Conservation (phyloP, 2,888 invertebrate genomes). For the Spodoptera exigua region DNA sequence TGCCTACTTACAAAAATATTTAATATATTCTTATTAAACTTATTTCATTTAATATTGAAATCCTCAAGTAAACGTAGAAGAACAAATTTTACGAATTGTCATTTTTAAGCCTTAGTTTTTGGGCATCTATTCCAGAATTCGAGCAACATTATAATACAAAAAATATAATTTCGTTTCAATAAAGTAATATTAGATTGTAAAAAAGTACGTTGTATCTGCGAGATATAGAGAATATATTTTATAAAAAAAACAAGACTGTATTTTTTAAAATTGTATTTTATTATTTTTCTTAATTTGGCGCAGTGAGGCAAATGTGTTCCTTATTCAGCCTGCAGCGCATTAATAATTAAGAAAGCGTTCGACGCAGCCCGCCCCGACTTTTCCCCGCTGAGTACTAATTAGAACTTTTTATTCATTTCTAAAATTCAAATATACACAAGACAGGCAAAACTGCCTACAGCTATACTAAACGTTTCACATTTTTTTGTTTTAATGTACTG, state of each 20-base stretch:
- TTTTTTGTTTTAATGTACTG: neutral
- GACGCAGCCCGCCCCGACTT: slow-evolving; percentile 71
- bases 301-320: slow-evolving; percentile 75
- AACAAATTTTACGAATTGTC: too few species aligned
- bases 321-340: slow-evolving; percentile 82
- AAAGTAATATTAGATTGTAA: too few species aligned
- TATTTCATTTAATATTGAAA: too few species aligned
- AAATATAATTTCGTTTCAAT: too few species aligned
- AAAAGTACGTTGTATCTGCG: too few species aligned
- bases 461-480: neutral
- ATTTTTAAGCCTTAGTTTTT: too few species aligned
- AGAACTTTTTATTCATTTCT: slow-evolving; percentile 70
- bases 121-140: too few species aligned
- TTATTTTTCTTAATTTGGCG: slow-evolving; percentile 72
- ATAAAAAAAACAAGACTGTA: neutral
- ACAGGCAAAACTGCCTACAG: slow-evolving; percentile 26
- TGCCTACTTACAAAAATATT: neutral
- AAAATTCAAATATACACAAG: slow-evolving; percentile 44
- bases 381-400: slow-evolving; percentile 76
- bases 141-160: too few species aligned
- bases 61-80: too few species aligned
- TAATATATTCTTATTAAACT: too few species aligned
- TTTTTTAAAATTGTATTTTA: slow-evolving; percentile 35
- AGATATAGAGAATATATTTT: neutral
- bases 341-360: slow-evolving; percentile 84